Conservation (phyloP, 2,797 vertebrate genomes). For the Borostomias antarcticus region DNA sequence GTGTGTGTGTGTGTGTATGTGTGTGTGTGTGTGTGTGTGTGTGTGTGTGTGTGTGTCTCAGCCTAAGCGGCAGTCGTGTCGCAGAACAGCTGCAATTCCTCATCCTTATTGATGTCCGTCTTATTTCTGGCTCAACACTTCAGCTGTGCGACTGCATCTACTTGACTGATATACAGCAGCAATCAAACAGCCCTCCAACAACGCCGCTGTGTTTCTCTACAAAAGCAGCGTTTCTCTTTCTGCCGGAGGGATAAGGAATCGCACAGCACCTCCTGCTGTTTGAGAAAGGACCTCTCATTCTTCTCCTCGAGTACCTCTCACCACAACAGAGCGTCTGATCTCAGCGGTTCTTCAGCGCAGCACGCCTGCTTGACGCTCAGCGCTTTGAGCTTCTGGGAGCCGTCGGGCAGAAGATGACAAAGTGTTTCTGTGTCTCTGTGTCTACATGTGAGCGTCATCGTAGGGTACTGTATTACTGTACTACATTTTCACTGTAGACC, state of each 20-base stretch:
- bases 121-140: slow-evolving; percentile 10
- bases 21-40: slow-evolving; percentile 17
- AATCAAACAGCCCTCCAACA: slow-evolving; percentile 10
- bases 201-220: neutral
- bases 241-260: slow-evolving; percentile 46
- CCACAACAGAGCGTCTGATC: no score
- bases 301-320: no score
- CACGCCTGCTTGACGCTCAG: no score
- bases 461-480: no score
- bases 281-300: no score
- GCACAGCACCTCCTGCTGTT: slow-evolving; percentile 73
- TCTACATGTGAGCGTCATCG: no score
- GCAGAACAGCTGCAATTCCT: slow-evolving; percentile 10
- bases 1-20: slow-evolving; percentile 35
- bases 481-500: neutral
- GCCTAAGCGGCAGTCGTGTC: slow-evolving; percentile 1
- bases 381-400: no score
- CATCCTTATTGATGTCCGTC: slow-evolving; percentile 11
- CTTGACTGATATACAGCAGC: slow-evolving; percentile 27
- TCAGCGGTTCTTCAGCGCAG: no score
- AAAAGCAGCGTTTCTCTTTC: slow-evolving; percentile 27
- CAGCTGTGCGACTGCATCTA: slow-evolving; percentile 9
- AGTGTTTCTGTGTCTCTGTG: no score
- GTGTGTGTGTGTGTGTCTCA: slow-evolving; percentile 19
- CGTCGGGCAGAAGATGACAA: no score